phyloP scores from a whole-genome alignment of 2,797 vertebrate genomes.

The Alauda arvensis region DNA sequence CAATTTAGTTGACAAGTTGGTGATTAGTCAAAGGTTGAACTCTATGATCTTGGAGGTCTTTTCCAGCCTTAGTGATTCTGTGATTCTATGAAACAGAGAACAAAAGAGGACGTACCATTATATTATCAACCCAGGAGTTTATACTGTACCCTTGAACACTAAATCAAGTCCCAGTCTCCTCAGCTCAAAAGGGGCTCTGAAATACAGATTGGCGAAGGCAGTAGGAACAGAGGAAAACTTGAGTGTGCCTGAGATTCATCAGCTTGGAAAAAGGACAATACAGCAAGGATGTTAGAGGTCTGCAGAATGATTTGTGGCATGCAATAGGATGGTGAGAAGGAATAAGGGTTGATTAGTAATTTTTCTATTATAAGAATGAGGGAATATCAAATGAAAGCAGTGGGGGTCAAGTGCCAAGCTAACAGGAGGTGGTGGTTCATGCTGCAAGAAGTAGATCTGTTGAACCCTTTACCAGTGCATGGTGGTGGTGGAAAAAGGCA shows the following conservation, averaged over 20 bases:
- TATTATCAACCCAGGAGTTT: neutral
- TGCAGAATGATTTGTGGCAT: neutral
- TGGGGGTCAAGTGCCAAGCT: neutral
- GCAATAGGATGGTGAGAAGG: neutral
- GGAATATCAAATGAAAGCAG: neutral
- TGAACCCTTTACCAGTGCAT: neutral
- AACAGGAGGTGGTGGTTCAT: neutral
- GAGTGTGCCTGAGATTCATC: neutral
- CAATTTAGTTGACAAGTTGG: neutral
- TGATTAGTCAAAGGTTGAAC: neutral
- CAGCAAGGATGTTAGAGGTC: neutral
- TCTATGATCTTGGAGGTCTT: neutral
- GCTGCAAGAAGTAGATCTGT: neutral
- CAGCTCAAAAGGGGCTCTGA: neutral
- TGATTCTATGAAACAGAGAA: neutral
- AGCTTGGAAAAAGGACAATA: neutral
- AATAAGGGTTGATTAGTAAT: neutral
- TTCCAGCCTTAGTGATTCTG: neutral
- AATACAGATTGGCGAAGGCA: neutral
- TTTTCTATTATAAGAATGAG: neutral
- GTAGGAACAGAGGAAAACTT: neutral
- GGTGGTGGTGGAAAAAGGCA: neutral
- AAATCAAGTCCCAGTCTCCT: neutral
- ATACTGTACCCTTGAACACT: neutral
- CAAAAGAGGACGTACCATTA: neutral